A percentile compares a stretch with the other conserved stretches of the same genome.
Evolutionary conservation across 2,113 vertebrate genomes (phyloP).

Genomic region (Garra rufa): DNA sequence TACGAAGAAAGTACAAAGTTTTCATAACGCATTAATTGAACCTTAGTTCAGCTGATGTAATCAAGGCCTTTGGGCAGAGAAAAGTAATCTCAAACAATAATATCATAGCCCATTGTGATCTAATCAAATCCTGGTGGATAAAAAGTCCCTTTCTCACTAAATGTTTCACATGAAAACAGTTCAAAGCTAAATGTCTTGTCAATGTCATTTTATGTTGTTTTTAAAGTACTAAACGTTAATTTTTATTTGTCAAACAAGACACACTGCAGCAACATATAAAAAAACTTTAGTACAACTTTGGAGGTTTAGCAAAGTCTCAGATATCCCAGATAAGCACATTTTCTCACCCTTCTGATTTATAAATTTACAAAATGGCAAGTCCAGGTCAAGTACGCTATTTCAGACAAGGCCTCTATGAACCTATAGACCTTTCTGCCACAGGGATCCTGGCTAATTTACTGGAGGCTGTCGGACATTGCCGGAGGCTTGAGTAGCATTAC

Average conservation of each 20-base stretch:
- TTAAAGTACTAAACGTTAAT: neutral
- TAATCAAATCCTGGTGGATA: neutral
- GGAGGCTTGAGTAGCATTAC: constrained; percentile 69
- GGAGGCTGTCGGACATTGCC: constrained; percentile 64
- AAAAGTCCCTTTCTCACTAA: neutral
- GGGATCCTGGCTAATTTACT: constrained; percentile 68
- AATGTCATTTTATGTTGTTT: neutral
- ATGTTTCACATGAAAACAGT: neutral
- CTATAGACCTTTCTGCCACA: constrained; percentile 10
- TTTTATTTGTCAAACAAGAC: neutral
- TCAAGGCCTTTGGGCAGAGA: neutral
- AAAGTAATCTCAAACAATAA: neutral
- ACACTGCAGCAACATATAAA: neutral
- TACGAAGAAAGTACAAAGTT: too few species aligned
- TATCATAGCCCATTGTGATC: neutral
- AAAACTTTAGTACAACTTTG: neutral
- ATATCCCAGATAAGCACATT: neutral
- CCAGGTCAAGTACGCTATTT: constrained; percentile 49
- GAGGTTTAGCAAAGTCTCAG: neutral
- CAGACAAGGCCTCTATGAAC: constrained; percentile 38
- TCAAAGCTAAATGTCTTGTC: neutral
- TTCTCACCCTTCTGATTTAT: neutral
- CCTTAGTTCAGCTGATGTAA: neutral
- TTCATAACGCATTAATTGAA: too few species aligned
- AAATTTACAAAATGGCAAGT: neutral